Base-by-base conservation (phyloP, 1,140 invertebrate species). In the Arctopsyche grandis region DNA sequence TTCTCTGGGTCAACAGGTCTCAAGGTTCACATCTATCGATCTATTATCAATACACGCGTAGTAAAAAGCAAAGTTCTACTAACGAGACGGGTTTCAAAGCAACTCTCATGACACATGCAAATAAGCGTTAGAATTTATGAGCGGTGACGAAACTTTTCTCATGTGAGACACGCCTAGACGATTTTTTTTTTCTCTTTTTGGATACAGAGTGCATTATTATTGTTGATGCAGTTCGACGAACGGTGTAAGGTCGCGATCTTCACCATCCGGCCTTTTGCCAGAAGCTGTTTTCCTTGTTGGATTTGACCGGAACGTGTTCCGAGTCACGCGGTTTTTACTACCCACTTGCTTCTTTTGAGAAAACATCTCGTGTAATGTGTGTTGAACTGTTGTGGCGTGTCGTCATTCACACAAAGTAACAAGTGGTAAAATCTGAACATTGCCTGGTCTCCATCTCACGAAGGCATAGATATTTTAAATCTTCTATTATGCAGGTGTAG, bases 1-100 rank as follows among this genome's bases (percentile, higher is more conserved):
- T 70, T 81, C 80, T 81, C 29, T 81, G 77, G 80, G 80, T 81
- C 77, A 81, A 69, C 46, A 24, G 63, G 29, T 60, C 22, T 19
- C 71, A 81, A 79, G 80, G 77, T 52, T 38, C 24, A 43, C 58
- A 38, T 19, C 24, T 38, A 38, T 38, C 7, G 29, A 38, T 38
- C 29, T 38, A 38, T 38, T 38, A 38, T 38, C 29, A 38, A 38
- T 7, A 38, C 7, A 38, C 7, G 29, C 7, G 7, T 38, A 38
- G 4, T 26, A 38, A 66, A 14, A 5, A 10, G 48, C 10, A 52
- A 3, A 14, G 48, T 52, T 16, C 48, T 3, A 12, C 48, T 52
- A 16, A 52, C 48, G 48, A 52, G 16, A 14, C 10, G 3, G 1
- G 10, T 52, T 52, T 4, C 48, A 52, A 38, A 38, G 29, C 1